phyloP scores from a whole-genome alignment of 1,140 invertebrate species.

The Maniola jurtina region DNA sequence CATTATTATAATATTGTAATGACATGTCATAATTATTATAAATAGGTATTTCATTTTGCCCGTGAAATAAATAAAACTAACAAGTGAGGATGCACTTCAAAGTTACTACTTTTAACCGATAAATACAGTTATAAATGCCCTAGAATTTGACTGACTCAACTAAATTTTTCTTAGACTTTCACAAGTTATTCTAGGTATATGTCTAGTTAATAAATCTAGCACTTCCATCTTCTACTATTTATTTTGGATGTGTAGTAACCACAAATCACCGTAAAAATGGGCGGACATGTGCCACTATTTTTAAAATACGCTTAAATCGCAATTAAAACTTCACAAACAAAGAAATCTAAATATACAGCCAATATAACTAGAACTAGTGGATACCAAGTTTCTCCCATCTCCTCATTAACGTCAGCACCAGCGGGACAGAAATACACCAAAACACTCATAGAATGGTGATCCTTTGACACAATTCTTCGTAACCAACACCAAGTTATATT shows the following conservation, averaged over 20 bases:
- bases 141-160: too few relatives aligned
- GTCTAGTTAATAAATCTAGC: neutral
- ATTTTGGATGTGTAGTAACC: neutral
- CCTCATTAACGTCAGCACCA: constrained; percentile 6
- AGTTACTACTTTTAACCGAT: too few relatives aligned
- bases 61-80: too few relatives aligned
- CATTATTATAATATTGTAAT: neutral
- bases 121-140: too few relatives aligned
- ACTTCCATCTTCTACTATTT: neutral
- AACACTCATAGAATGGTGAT: constrained; percentile 11
- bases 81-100: too few relatives aligned
- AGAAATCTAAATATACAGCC: constrained; percentile 9
- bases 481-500: neutral
- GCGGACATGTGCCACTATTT: constrained; percentile 9
- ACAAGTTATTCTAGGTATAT: neutral
- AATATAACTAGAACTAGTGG: constrained; percentile 3
- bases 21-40: too few relatives aligned
- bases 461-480: constrained; percentile 14
- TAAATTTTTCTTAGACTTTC: neutral
- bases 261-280: constrained; percentile 14
- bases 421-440: constrained; percentile 7
- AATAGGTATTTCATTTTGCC: too few relatives aligned
- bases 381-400: neutral
- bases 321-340: constrained; percentile 9
- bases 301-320: neutral